A percentile compares a stretch with the other conserved stretches of the same genome.
phyloP scores from a whole-genome alignment of 1,140 invertebrate genomes.

The Melitaea cinxia region DNA sequence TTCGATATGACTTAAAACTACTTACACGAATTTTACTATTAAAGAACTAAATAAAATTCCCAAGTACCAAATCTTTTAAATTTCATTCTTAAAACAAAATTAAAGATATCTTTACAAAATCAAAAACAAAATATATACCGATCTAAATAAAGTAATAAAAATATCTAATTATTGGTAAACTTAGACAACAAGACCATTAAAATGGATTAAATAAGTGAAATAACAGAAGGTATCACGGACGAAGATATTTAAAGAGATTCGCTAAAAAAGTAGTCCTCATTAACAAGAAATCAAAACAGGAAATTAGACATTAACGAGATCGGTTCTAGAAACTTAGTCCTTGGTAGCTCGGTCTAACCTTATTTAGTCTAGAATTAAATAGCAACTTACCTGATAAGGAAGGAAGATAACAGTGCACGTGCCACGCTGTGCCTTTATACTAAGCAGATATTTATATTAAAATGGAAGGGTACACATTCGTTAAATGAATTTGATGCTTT shows the following conservation, averaged over 20 bases:
- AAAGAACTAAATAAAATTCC: too few species aligned
- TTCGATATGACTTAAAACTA: too few species aligned
- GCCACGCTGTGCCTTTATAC: background rate
- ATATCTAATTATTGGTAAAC: too few species aligned
- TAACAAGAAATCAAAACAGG: conserved; percentile 6
- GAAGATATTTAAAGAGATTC: background rate
- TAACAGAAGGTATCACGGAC: background rate
- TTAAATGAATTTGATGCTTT: background rate
- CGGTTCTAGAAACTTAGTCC: conserved; percentile 4
- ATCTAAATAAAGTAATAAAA: too few species aligned
- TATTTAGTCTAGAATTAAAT: conserved; percentile 9
- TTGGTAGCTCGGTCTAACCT: background rate
- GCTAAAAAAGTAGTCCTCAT: background rate
- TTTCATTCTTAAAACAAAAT: too few species aligned
- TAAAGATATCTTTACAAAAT: too few species aligned
- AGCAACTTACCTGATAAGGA: background rate
- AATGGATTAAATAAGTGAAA: too few species aligned
- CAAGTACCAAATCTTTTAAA: too few species aligned
- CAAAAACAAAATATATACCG: too few species aligned
- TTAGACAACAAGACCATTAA: background rate
- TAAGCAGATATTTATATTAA: background rate
- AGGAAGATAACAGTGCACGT: background rate
- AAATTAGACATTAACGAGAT: conserved; percentile 3
- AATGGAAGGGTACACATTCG: background rate
- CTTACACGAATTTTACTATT: too few species aligned